Percentiles rank a stretch among this genome's conserved stretches.
phyloP scores from a whole-genome alignment of 2,888 invertebrate species.

The Leptarthrus brevirostris region DNA sequence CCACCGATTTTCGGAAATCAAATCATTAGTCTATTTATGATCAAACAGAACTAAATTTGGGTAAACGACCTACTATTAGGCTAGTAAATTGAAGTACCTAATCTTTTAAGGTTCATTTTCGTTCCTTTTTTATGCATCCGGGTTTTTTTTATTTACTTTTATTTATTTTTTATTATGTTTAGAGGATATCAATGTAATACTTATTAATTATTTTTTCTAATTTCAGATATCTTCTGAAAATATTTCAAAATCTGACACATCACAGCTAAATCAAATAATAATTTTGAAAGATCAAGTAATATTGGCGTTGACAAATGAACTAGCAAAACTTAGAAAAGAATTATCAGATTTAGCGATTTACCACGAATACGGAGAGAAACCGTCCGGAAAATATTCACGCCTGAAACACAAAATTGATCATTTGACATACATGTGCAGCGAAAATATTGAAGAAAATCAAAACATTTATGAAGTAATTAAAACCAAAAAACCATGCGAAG shows the following conservation, averaged over 20 bases:
- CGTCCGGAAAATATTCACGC: constrained; percentile 71
- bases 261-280: constrained; percentile 66
- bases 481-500: constrained; percentile 58
- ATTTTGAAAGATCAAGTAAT: constrained; percentile 66
- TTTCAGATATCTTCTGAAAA: constrained; percentile 70
- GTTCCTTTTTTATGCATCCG: too few relatives aligned
- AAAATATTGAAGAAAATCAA: not conserved
- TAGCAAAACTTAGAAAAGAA: constrained; percentile 75
- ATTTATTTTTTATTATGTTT: too few relatives aligned
- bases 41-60: too few relatives aligned
- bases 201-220: too few relatives aligned
- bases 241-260: constrained; percentile 72
- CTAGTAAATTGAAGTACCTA: too few relatives aligned
- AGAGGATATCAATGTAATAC: too few relatives aligned
- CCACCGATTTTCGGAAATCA: too few relatives aligned
- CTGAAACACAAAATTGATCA: constrained; percentile 66
- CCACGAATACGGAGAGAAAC: constrained; percentile 75
- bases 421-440: constrained; percentile 61
- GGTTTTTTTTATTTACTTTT: too few relatives aligned
- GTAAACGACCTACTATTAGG: too few relatives aligned
- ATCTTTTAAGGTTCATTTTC: too few relatives aligned
- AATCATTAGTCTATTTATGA: too few relatives aligned
- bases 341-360: constrained; percentile 76
- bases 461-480: constrained; percentile 7
- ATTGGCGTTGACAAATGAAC: constrained; percentile 68